Evolutionary conservation across 2,113 vertebrate species (phyloP).

Genomic region (Albula glossodonta): DNA sequence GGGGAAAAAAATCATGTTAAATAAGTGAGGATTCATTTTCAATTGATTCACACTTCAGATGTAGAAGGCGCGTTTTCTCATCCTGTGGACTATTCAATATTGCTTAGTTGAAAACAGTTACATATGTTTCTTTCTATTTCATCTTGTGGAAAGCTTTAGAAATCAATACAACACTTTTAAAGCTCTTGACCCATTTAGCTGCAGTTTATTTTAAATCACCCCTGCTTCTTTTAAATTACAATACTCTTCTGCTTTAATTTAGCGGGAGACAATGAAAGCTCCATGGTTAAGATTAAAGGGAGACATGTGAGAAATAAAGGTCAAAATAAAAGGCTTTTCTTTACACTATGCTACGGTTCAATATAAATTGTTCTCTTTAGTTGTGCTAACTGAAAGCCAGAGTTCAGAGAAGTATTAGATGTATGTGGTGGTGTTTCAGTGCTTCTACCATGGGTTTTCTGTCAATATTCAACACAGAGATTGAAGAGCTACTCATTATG

Average conservation of each 20-base stretch:
- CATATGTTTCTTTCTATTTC: neutral
- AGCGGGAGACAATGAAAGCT: neutral
- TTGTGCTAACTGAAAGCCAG: neutral
- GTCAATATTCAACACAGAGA: neutral
- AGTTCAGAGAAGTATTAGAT: neutral
- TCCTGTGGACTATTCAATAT: neutral
- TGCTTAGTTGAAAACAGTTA: neutral
- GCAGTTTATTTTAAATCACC: neutral
- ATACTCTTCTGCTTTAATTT: neutral
- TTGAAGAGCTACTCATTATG: neutral
- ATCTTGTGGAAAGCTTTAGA: neutral
- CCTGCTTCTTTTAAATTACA: neutral
- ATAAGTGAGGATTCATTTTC: neutral
- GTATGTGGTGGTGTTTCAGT: neutral
- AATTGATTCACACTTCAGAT: neutral
- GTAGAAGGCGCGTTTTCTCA: neutral
- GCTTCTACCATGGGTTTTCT: neutral
- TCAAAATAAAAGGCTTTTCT: neutral
- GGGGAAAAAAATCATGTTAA: neutral
- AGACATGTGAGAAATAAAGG: neutral
- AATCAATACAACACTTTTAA: neutral
- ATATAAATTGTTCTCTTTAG: neutral
- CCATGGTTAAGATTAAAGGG: neutral
- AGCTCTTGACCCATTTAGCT: neutral
- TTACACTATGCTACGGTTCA: neutral